Base-by-base conservation (phyloP, 2,888 invertebrate genomes). In the Pheosia tremula region DNA sequence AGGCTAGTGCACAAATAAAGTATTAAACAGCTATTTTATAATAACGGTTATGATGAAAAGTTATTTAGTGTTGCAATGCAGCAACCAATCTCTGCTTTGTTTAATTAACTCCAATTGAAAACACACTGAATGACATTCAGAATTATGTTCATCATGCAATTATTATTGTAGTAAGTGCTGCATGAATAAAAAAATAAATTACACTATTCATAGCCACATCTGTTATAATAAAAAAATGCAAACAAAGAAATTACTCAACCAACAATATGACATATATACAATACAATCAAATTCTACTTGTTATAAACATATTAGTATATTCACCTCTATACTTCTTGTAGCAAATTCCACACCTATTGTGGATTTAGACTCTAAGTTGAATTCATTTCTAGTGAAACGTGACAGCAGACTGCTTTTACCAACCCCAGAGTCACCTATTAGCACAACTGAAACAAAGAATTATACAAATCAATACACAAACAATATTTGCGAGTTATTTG, bases 301-400 rank as follows among this genome's bases (percentile, higher is more conserved):
- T 59, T 62, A 72, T 63, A 71, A 77, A 71, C 68, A 66, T 74
- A 73, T 64, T 69, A 67, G 66, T 58, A 56, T 67, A 82, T 80
- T 89, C 90, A 97, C 98, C 96, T 98, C 98, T 96, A 98, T 98
- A 95, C 98, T 98, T 89, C 99, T 96, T 77, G 99, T 99, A 68
- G 99, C 99, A 94, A 99, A 99, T 95, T 99, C 99, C 83, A 99
- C 99, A 72, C 99, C 99, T 95, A 99, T 99, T 83, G 99, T 99
- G 78, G 99, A 99, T 95, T 99, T 99, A 79, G 99, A 99, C 95
- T 99, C 99, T 95, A 99, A 95, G 95, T 99, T 99, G 94, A 99
- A 99, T 96, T 99, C 99, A 96, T 99, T 99, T 93, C 99, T 97
- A 94, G 99, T 99, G 95, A 99, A 99, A 94, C 99, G 96, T 71